phyloP scores from a whole-genome alignment of 2,797 vertebrate genomes.

The Brachymystax lenok region DNA sequence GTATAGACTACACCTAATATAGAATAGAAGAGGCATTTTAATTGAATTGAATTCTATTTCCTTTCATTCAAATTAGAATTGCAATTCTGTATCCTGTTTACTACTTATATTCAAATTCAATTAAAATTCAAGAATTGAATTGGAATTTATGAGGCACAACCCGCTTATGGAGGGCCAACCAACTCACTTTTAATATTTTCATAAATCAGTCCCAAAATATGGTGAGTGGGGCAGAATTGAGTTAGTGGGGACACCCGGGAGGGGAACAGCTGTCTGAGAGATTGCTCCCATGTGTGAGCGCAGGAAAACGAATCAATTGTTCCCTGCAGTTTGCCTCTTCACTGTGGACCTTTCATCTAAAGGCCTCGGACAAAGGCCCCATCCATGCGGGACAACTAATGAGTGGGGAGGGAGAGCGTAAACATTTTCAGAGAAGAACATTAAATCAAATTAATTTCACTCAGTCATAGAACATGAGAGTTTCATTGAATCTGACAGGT shows the following conservation, averaged over 20 bases:
- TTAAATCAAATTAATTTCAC: too few species aligned
- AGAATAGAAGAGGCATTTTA: too few species aligned
- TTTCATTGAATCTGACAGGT: too few species aligned
- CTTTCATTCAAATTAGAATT: too few species aligned
- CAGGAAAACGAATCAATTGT: conserved; percentile 72
- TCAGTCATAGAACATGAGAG: too few species aligned
- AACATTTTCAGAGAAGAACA: conserved; percentile 18
- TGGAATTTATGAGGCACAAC: conserved; percentile 10
- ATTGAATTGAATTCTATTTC: too few species aligned
- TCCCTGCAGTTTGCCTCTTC: conserved; percentile 57
- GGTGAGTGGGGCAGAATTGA: conserved; percentile 21
- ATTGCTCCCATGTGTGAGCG: conserved; percentile 67
- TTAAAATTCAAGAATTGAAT: too few species aligned
- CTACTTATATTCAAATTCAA: too few species aligned
- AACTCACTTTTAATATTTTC: conserved; percentile 45
- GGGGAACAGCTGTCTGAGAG: conserved; percentile 63
- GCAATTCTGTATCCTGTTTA: too few species aligned
- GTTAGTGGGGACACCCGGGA: conserved; percentile 40
- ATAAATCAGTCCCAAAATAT: conserved; percentile 49
- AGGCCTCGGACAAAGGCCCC: conserved; percentile 55
- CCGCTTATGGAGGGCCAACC: too few species aligned
- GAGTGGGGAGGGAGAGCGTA: conserved; percentile 52
- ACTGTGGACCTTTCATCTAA: conserved; percentile 62
- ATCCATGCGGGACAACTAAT: conserved; percentile 57
- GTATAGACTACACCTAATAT: too few species aligned